A percentile compares a stretch with the other conserved stretches of the same genome.
phyloP scores from a whole-genome alignment of 2,797 vertebrate genomes.

The Galago senegalensis region DNA sequence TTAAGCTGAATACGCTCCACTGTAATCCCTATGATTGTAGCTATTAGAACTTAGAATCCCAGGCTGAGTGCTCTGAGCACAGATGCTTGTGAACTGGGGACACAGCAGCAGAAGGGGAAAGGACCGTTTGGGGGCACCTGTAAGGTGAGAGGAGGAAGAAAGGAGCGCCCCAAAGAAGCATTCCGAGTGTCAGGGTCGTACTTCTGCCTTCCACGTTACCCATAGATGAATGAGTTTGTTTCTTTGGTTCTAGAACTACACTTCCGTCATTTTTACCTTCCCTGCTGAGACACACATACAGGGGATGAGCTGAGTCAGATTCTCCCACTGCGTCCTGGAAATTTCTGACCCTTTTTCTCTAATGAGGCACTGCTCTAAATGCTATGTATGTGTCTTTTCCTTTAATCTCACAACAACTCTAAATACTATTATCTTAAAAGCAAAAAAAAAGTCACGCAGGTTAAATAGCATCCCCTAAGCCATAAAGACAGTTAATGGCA shows the following conservation, averaged over 20 bases:
- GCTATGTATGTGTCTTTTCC: not conserved
- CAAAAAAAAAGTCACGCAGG: not conserved
- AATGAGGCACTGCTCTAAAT: not conserved
- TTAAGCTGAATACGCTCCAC: not conserved
- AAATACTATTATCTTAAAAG: not conserved
- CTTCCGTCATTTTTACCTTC: not conserved
- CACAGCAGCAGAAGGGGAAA: not conserved
- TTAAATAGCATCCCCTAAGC: not conserved
- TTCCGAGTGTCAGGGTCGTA: not conserved
- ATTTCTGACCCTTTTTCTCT: not conserved
- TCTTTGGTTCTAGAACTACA: not conserved
- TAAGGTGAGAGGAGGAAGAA: not conserved
- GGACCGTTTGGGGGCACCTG: not conserved
- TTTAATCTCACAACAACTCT: not conserved
- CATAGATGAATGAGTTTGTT: not conserved
- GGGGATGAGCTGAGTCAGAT: not conserved
- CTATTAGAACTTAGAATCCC: not conserved
- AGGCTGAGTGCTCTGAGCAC: too few relatives aligned
- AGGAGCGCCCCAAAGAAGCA: not conserved
- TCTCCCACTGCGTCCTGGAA: not conserved
- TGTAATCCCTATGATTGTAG: not conserved
- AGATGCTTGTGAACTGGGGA: not conserved
- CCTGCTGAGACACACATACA: not conserved
- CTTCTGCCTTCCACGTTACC: not conserved
- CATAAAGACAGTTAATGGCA: not conserved